Percentiles rank a stretch among this genome's conserved stretches.
phyloP scores from a whole-genome alignment of 2,113 vertebrate species.

The Pterocles gutturalis region DNA sequence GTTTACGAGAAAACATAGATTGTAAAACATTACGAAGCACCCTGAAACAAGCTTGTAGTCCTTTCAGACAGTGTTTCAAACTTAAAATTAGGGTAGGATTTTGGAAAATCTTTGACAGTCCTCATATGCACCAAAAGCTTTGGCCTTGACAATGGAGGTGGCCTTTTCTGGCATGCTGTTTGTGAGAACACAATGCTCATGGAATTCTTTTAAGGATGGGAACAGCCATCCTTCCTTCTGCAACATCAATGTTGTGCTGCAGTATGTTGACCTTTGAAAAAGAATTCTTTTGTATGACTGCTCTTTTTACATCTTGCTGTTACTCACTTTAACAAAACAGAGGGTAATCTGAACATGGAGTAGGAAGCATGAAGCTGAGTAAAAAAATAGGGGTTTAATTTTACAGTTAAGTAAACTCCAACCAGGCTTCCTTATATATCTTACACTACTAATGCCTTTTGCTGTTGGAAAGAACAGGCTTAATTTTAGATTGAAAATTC shows the following conservation, averaged over 20 bases:
- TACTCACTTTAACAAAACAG: not conserved
- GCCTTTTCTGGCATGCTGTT: not conserved
- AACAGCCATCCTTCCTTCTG: slow-evolving; percentile 9
- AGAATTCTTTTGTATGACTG: not conserved
- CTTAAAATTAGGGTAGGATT: not conserved
- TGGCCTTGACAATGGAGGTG: not conserved
- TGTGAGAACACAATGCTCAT: not conserved
- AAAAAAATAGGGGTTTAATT: not conserved
- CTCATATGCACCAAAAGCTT: not conserved
- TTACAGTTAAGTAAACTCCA: not conserved
- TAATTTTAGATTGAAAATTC: not conserved
- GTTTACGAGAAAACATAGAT: not conserved
- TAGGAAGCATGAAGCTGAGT: not conserved
- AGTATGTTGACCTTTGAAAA: slow-evolving; percentile 37
- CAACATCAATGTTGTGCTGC: not conserved
- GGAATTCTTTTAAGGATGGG: not conserved
- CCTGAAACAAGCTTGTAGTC: not conserved
- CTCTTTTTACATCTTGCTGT: not conserved
- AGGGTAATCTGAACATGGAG: not conserved
- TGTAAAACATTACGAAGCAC: not conserved
- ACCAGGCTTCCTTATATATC: not conserved
- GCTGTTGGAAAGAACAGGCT: not conserved
- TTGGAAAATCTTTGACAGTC: not conserved
- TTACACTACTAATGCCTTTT: not conserved
- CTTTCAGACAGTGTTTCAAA: not conserved